Evolutionary conservation across 2,797 vertebrate genomes (phyloP), one percentile per base, ranked within the genome.

Genomic region (Mormyrops boulengeri): DNA sequence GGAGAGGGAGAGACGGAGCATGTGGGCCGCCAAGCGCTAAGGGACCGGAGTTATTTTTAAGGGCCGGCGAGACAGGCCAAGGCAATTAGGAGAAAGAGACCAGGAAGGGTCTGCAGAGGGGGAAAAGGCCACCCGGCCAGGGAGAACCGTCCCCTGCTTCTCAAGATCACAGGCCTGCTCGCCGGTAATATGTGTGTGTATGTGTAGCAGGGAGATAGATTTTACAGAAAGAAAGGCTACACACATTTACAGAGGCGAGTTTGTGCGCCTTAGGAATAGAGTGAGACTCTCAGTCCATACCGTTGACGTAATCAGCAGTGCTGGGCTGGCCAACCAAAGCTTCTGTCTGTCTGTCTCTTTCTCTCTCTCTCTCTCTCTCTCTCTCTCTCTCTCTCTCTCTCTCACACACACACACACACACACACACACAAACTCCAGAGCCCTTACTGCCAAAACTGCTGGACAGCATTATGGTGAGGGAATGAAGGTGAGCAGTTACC

Each of bases 341-440:
- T 82, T 82, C 77, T 44, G 69, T 11, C 50, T 52, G 9, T 52
- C 50, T 52, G 50, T 14, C 6, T 14, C 14, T 30, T 30, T 55
- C 26, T n/a, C 26, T 87, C 53, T 44, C 11, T 85, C 91, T 90
- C 90, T 85, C n/a, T n/a, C n/a, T n/a, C n/a, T n/a, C 91, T 90
- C 90, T 90, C 38, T 50, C 88, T 19, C 53, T 22, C 14, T 30
- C 50, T 55, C 26, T n/a, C 26, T 87, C 53, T 44, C 11, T 85
- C 91, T 90, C 90, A 89, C 38, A 49, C 88, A 60, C 66, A 90
- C 60, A 82, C 87, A 88, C 85, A 55, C 88, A 53, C 89, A 80
- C 88, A 87, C 55, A 87, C 84, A 88, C 77, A 89, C 85, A 57
- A 89, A 19, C 34, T 60, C 30, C 53, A n/a, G n/a, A 57, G 1